These are phyloP conservation scores for Opisthocomus hoazin DNA, from an alignment of 2,113 vertebrate species.

Conservation along the genomic window DNA sequence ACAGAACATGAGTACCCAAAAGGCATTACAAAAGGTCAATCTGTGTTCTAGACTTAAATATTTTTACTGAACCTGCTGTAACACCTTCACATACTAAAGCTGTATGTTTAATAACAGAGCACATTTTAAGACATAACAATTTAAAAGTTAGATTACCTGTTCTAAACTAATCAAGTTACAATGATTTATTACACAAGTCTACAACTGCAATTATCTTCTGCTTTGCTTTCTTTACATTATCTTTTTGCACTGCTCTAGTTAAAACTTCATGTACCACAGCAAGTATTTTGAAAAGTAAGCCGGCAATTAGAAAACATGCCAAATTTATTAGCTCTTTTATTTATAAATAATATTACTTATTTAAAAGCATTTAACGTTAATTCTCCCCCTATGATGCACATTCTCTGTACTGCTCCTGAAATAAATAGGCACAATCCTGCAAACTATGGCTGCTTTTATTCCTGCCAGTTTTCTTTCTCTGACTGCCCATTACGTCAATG, in stretches of 20 bases:
- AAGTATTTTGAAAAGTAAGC: not conserved
- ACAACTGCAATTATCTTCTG: not conserved
- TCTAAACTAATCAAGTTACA: not conserved
- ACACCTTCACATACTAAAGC: not conserved
- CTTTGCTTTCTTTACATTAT: not conserved
- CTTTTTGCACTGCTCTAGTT: not conserved
- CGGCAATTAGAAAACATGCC: not conserved
- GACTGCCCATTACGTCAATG: not conserved
- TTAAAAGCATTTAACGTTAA: not conserved
- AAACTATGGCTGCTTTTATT: not conserved
- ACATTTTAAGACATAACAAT: not conserved
- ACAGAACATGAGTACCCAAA: not conserved
- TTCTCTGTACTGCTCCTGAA: not conserved
- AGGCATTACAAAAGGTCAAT: not conserved
- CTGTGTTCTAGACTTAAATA: not conserved
- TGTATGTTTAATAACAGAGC: not conserved
- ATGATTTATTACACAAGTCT: not conserved
- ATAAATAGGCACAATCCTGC: not conserved
- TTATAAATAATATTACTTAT: not conserved
- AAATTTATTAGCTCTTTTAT: not conserved
- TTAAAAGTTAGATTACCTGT: not conserved
- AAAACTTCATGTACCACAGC: not conserved
- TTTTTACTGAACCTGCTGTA: not conserved
- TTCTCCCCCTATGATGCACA: not conserved
- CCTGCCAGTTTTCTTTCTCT: not conserved